Base-by-base conservation (phyloP, 2,888 invertebrate genomes). In the Stegophylla sp. region DNA sequence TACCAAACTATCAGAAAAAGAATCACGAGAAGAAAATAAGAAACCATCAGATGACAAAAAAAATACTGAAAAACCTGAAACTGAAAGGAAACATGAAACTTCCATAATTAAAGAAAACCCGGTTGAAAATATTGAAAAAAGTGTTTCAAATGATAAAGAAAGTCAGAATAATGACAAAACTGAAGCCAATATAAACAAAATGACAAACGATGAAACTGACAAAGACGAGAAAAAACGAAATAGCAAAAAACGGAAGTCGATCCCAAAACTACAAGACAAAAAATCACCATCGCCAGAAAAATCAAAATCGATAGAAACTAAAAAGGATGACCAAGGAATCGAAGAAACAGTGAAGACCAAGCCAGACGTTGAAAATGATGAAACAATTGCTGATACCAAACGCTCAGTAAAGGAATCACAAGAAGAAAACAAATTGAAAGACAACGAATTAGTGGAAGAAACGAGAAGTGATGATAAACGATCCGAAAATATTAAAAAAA, bases 301-400 rank as follows among this genome's bases (percentile, higher is more conserved):
- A 82, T 83, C 76, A 81, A n/a, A n/a, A n/a, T n/a, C n/a, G n/a
- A 66, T 83, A 82, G 81, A 82, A 82, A 83, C 77, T 61, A 81
- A 82, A 59, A 81, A 83, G 74, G 81, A 83, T 73, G 76, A 71
- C 64, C 75, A 82, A 76, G 66, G 72, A 56, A 75, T 71, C 28
- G 63, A 79, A 26, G 82, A 83, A 72, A 75, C 81, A n/a, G 28
- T 51, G 23, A 81, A 41, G 41, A 34, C 7, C 9, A 66, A 86
- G 81, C 85, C 7, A 82, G 23, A 69, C 71, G n/a, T n/a, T n/a
- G 28, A 69, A 81, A 12, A 79, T 75, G 28, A 51, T 69, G 23
- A 28, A 82, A 77, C 20, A 71, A 28, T 53, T 79, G 34, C 72
- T 72, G 69, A 28, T 34, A 1, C 86, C 0, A 13, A n/a, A 76